Evolutionary conservation across 2,888 invertebrate genomes (phyloP).

Genomic region (Mythimna pallens): DNA sequence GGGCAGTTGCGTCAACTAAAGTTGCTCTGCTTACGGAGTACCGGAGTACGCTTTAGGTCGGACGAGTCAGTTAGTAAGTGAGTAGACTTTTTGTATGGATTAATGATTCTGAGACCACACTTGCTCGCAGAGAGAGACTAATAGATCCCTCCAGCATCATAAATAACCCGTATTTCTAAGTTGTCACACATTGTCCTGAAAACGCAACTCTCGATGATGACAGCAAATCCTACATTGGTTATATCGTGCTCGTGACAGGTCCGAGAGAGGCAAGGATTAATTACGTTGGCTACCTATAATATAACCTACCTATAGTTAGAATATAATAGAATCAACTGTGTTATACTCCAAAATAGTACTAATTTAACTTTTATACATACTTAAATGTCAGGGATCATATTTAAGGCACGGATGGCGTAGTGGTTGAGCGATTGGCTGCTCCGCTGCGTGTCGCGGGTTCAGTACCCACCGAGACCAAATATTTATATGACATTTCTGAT

Average conservation of each 20-base stretch:
- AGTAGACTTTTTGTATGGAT: not conserved
- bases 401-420: too few species aligned
- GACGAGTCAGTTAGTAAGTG: not conserved
- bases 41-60: not conserved
- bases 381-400: too few species aligned
- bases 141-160: not conserved
- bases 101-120: not conserved
- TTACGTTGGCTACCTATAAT: not conserved
- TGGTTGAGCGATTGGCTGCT: too few species aligned
- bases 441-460: too few species aligned
- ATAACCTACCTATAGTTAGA: not conserved
- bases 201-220: slow-evolving; percentile 10
- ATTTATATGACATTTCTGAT: too few species aligned
- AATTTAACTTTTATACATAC: too few species aligned
- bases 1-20: not conserved
- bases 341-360: too few species aligned
- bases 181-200: not conserved
- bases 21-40: not conserved
- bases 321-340: too few species aligned
- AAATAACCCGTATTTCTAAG: not conserved
- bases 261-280: not conserved
- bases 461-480: too few species aligned
- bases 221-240: slow-evolving; percentile 10
- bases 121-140: too few species aligned
- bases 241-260: not conserved